Conservation (phyloP, 2,888 invertebrate species). For the Rutpela maculata region DNA sequence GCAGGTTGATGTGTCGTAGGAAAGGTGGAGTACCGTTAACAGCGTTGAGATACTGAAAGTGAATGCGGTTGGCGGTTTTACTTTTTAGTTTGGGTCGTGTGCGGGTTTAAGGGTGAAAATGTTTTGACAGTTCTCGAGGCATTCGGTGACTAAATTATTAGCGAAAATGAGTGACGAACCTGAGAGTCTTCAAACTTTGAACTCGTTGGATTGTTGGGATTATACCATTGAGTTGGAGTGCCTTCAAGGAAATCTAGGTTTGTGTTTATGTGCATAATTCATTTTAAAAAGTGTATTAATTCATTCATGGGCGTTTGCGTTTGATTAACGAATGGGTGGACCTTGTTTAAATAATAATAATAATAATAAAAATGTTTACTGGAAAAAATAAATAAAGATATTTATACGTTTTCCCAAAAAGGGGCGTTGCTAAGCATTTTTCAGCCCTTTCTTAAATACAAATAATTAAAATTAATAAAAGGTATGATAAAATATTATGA, state of each 20-base stretch:
- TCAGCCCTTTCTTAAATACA: too few species aligned
- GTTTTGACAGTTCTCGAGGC: conserved; percentile 1
- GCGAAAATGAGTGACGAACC: conserved; percentile 67
- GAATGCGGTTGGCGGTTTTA: background rate
- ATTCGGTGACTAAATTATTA: conserved; percentile 10
- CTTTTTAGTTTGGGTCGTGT: background rate
- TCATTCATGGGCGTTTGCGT: too few species aligned
- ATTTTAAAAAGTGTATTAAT: background rate
- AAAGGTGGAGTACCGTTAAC: background rate
- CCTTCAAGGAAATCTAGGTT: conserved; percentile 86
- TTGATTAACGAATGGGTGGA: too few species aligned
- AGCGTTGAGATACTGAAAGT: background rate
- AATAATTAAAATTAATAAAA: too few species aligned
- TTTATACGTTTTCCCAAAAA: too few species aligned
- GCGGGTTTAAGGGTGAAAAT: background rate
- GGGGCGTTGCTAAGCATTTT: too few species aligned
- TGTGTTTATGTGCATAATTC: conserved; percentile 13
- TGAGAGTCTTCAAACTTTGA: conserved; percentile 73
- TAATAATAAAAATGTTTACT: too few species aligned
- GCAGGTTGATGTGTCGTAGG: conserved; percentile 24
- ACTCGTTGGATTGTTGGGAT: conserved; percentile 89
- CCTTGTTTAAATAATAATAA: too few species aligned
- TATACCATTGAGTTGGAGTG: conserved; percentile 90
- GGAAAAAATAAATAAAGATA: too few species aligned
- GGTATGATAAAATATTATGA: too few species aligned